Percentiles rank a stretch among this genome's conserved stretches.
Evolutionary conservation across 2,113 vertebrate genomes (phyloP).

Genomic region (Nothobranchius kuhntae): DNA sequence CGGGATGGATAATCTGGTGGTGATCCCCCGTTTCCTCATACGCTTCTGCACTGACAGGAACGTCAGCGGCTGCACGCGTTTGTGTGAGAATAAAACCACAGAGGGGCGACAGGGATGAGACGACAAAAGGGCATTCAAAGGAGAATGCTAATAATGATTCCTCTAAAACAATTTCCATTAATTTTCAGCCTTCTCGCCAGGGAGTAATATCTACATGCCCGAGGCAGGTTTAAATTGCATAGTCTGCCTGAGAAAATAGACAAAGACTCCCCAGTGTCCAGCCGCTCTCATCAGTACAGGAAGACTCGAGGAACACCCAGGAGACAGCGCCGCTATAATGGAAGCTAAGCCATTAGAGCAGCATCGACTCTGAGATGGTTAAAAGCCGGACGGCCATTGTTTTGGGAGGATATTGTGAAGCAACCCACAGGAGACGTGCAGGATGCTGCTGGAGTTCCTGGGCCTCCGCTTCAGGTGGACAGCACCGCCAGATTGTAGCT

Average conservation of each 20-base stretch:
- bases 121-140: conserved; percentile 83
- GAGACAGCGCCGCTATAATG: conserved; percentile 68
- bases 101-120: conserved; percentile 60
- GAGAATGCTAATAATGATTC: conserved; percentile 84
- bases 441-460: conserved; percentile 12
- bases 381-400: conserved; percentile 29
- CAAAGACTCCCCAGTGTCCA: conserved; percentile 77
- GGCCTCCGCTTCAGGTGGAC: conserved; percentile 29
- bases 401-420: conserved; percentile 14
- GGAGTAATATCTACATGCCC: conserved; percentile 83
- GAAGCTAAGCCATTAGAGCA: conserved; percentile 59
- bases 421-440: conserved; percentile 6
- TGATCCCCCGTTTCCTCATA: conserved; percentile 51
- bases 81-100: conserved; percentile 56
- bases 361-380: conserved; percentile 31
- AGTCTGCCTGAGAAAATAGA: conserved; percentile 75
- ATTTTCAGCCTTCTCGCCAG: conserved; percentile 79
- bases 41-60: conserved; percentile 58
- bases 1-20: too few relatives aligned
- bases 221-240: conserved; percentile 84
- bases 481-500: conserved; percentile 20
- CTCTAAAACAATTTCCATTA: conserved; percentile 86
- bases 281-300: conserved; percentile 70
- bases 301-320: conserved; percentile 65
- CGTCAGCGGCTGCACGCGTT: conserved; percentile 70